phyloP scores from a whole-genome alignment of 2,888 invertebrate genomes.

The Mamestra brassicae region DNA sequence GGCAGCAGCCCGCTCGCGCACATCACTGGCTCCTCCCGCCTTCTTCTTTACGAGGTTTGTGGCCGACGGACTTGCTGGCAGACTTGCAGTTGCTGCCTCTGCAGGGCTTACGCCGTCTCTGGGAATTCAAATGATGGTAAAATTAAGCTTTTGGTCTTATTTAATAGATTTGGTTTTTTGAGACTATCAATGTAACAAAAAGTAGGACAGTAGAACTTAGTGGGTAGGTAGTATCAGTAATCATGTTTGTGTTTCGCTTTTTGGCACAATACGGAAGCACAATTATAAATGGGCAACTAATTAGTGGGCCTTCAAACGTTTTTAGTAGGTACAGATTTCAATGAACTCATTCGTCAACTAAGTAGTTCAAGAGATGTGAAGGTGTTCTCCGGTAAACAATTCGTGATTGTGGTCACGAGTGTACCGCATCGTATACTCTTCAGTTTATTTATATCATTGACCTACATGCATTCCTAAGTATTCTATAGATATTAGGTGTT shows the following conservation, averaged over 20 bases:
- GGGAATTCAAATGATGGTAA: slow-evolving; percentile 51
- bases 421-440: slow-evolving; percentile 37
- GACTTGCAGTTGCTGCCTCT: slow-evolving; percentile 85
- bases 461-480: slow-evolving; percentile 43
- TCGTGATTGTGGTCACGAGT: slow-evolving; percentile 41
- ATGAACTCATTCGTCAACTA: slow-evolving; percentile 36
- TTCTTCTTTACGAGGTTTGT: slow-evolving; percentile 87
- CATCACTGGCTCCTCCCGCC: slow-evolving; percentile 81
- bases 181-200: background rate
- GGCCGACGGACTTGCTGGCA: slow-evolving; percentile 88
- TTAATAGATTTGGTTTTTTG: background rate
- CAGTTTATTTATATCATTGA: slow-evolving; percentile 59
- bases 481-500: slow-evolving; percentile 13
- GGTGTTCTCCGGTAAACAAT: slow-evolving; percentile 33
- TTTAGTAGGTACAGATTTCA: slow-evolving; percentile 31
- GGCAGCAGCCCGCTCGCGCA: slow-evolving; percentile 87
- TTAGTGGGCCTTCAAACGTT: slow-evolving; percentile 29
- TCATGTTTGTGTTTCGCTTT: slow-evolving; percentile 22
- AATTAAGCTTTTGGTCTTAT: background rate
- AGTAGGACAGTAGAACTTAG: background rate
- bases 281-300: slow-evolving; percentile 13
- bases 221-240: slow-evolving; percentile 2
- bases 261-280: slow-evolving; percentile 36
- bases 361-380: slow-evolving; percentile 29
- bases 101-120: slow-evolving; percentile 89